Evolutionary conservation across 2,797 vertebrate species (phyloP), one percentile per base, ranked within the genome.

Genomic region (Choloepus didactylus): DNA sequence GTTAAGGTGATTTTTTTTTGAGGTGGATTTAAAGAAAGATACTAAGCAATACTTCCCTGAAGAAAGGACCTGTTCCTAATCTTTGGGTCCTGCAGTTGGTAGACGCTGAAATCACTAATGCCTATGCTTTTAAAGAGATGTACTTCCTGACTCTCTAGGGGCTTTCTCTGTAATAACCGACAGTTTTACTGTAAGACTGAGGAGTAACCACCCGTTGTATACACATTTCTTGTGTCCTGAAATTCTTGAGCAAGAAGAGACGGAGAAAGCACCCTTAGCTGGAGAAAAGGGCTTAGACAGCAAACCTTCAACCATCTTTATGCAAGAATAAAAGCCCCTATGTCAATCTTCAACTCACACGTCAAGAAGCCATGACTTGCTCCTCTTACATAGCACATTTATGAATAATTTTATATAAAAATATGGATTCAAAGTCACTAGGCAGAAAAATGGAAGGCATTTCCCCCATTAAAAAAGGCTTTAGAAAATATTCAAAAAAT

Each of bases 171-270:
- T 67, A 81, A 35, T 80, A 69, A 89, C 21, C 3, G 31, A 62
- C 46, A 9, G 23, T 3, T 49, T 87, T 84, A 44, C 70, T 80
- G 15, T 49, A 29, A 92, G 76, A 85, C 51, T 16, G 18, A 41
- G 51, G 3, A 69, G 72, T 64, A 59, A 84, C 67, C 23, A 29
- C 27, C 64, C 72, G n/a, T 11, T 46, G 44, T 59, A 15, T 12
- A 9, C 15, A 0, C 1, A 41, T 46, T 86, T 76, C 64, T 54
- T 51, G 3, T 9, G 51, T 79, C 89, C 84, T 41, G 90, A 87
- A 93, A 90, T 75, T 87, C 84, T 92, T 89, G 72, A 51, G 56
- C 66, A 84, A 92, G 81, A 73, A 64, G 72, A 27, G 67, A 60
- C n/a, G 81, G 38, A 73, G 92, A 93, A 94, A 87, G 92, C 38